Base-by-base conservation (phyloP, 2,888 invertebrate species). In the Eupithecia abbreviata region DNA sequence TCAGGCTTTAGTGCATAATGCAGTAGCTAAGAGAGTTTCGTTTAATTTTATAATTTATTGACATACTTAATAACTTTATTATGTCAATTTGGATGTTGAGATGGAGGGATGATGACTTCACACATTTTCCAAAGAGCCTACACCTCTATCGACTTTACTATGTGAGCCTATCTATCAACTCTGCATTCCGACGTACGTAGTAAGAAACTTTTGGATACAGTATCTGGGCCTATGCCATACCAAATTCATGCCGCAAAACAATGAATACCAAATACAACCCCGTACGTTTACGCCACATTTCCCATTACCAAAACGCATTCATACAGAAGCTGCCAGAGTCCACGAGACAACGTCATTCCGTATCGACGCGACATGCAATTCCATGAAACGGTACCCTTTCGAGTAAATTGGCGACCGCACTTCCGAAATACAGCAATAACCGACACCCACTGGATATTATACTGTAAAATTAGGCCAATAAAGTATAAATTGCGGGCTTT, bases 371-470 rank as follows among this genome's bases (percentile, higher is more conserved):
- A 75, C 78, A 79, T 78, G 80, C 82, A 80, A 79, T 81, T 77
- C 80, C 76, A 75, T 73, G 74, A 75, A 81, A 80, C 77, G 78
- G 79, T 73, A 75, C 77, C 80, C 82, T 81, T 81, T 82, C 80
- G 69, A 78, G 74, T 77, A 79, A 80, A 82, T 82, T 82, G 82
- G 79, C 78, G 75, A 75, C 82, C 81, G 77, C 79, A 81, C 80
- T 81, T 80, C 77, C 74, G 77, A 77, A 76, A 76, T 75, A 75
- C 72, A 69, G 66, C 82, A 79, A 82, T 80, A 80, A 76, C 77
- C 42, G 70, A 77, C 73, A 74, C 74, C 69, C 77, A 75, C 49
- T 71, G 72, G 72, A 47, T 74, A 74, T 73, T 72, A 75, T 75
- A 71, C 71, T 71, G 73, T 75, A 73, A 75, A 78, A 75, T 78